phyloP scores from a whole-genome alignment of 2,888 invertebrate species.

The Apocheima hispidaria region DNA sequence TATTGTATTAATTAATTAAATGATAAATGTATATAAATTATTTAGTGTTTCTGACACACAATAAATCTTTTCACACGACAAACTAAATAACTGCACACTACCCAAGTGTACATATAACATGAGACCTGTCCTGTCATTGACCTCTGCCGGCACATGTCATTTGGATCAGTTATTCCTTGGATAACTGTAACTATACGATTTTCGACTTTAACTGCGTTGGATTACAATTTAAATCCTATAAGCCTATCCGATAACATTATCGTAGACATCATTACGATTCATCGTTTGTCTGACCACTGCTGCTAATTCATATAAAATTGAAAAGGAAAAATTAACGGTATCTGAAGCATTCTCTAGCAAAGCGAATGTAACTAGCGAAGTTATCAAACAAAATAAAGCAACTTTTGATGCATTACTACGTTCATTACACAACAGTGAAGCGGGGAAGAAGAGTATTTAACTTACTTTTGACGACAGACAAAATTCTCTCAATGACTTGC shows the following conservation, averaged over 20 bases:
- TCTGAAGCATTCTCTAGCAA: neutral
- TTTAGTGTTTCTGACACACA: neutral
- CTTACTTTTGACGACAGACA: constrained; percentile 19
- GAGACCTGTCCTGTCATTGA: constrained; percentile 15
- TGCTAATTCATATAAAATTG: neutral
- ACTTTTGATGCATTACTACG: neutral
- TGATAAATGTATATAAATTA: no score
- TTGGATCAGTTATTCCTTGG: constrained; percentile 3
- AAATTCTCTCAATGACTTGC: constrained; percentile 18
- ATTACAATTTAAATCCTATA: constrained; percentile 5
- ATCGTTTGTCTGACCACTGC: constrained; percentile 13
- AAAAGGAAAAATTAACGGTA: constrained; percentile 1
- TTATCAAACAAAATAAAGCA: neutral
- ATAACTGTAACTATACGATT: constrained; percentile 13
- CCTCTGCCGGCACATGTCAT: constrained; percentile 10
- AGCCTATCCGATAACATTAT: no score
- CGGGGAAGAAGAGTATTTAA: neutral
- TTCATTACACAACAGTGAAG: constrained; percentile 10
- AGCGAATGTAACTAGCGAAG: neutral
- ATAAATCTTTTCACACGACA: neutral
- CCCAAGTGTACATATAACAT: neutral
- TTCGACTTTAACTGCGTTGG: neutral
- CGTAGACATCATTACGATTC: constrained; percentile 32
- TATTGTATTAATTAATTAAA: no score
- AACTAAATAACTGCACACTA: neutral